Conservation (phyloP, 2,888 invertebrate genomes). For the Xestia sexstrigata region DNA sequence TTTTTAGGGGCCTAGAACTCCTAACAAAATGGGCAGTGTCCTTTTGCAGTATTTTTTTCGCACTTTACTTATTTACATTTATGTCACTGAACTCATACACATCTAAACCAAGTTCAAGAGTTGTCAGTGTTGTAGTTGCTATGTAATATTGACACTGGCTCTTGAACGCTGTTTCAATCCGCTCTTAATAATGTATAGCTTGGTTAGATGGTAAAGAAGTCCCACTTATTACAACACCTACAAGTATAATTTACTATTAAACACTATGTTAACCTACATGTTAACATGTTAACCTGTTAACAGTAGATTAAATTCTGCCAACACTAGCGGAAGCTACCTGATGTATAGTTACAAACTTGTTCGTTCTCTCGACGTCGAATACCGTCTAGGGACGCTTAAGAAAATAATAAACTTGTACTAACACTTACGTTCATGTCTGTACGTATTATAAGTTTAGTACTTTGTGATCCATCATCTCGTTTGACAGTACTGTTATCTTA, state of each 20-base stretch:
- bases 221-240: background rate
- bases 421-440: conserved; percentile 15
- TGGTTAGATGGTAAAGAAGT: background rate
- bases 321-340: background rate
- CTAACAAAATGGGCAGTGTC: no score
- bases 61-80: background rate
- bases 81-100: background rate
- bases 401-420: conserved; percentile 17
- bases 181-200: background rate
- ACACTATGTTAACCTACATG: background rate
- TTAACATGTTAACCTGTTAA: no score
- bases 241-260: background rate
- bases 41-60: background rate
- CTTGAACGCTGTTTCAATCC: background rate
- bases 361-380: conserved; percentile 5
- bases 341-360: conserved; percentile 20
- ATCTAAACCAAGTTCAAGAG: background rate
- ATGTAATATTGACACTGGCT: no score
- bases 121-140: background rate
- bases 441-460: conserved; percentile 14
- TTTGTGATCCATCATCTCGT: conserved; percentile 7
- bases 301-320: conserved; percentile 15
- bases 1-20: no score
- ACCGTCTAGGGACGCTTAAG: background rate
- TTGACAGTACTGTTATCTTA: background rate